These are phyloP conservation scores for Hyphantria cunea DNA, from an alignment of 1,140 invertebrate species.

Conservation along the genomic window DNA sequence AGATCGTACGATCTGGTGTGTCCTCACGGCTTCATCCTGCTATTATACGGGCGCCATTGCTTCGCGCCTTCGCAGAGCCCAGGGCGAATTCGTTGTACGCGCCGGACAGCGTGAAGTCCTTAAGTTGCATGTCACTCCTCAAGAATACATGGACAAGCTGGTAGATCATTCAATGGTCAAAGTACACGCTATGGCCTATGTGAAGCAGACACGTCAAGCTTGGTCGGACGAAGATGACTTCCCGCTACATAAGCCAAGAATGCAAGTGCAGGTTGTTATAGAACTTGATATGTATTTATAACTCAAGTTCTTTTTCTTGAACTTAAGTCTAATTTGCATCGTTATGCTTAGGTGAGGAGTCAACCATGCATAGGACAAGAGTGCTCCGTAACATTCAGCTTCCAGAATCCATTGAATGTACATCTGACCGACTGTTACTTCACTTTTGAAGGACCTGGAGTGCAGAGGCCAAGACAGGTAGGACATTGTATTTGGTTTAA, in stretches of 20 bases:
- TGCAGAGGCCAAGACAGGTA: conserved; percentile 83
- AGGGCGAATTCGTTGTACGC: conserved; percentile 83
- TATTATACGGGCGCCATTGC: conserved; percentile 88
- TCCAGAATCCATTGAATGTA: conserved; percentile 85
- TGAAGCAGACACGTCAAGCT: conserved; percentile 86
- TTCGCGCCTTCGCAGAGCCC: conserved; percentile 84
- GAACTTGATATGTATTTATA: background rate
- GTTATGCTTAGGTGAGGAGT: conserved; percentile 65
- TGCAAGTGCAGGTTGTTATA: conserved; percentile 78
- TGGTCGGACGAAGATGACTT: conserved; percentile 89
- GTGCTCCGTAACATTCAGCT: conserved; percentile 81
- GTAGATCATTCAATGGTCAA: conserved; percentile 87
- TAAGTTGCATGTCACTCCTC: conserved; percentile 79
- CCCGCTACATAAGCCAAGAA: conserved; percentile 84
- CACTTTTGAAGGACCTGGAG: conserved; percentile 86
- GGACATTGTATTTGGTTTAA: conserved; percentile 5
- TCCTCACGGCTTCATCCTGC: conserved; percentile 84
- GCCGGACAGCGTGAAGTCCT: conserved; percentile 81
- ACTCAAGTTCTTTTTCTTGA: background rate
- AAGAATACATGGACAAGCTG: conserved; percentile 86
- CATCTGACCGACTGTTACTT: conserved; percentile 85
- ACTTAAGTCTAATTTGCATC: background rate
- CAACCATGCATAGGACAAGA: conserved; percentile 74
- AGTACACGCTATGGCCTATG: conserved; percentile 85
- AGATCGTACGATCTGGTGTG: conserved; percentile 84